These are phyloP conservation scores for Drosophila pseudotakahashii DNA, from an alignment of 2,888 invertebrate species.

Conservation along the genomic window DNA sequence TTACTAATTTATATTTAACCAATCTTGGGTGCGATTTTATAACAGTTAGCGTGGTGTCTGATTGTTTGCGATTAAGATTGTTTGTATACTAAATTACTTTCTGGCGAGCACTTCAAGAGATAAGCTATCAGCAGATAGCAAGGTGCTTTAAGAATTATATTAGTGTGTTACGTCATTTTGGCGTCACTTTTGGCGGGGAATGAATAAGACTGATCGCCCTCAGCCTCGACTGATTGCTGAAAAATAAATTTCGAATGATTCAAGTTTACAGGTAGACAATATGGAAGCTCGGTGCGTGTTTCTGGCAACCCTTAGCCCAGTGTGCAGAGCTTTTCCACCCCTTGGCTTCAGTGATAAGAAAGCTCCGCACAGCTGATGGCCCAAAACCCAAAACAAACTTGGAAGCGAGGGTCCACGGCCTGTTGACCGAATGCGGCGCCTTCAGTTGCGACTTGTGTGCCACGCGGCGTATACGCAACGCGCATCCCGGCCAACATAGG, in stretches of 20 bases:
- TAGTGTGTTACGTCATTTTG: background rate
- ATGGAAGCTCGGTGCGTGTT: background rate
- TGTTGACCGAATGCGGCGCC: constrained; percentile 50
- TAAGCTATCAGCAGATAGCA: constrained; percentile 7
- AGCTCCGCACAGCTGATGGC: constrained; percentile 67
- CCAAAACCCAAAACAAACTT: constrained; percentile 54
- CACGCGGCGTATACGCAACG: constrained; percentile 71
- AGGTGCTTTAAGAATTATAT: background rate
- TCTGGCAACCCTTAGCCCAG: constrained; percentile 25
- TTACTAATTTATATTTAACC: too few relatives aligned
- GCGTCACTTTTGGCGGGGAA: background rate
- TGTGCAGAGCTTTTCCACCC: constrained; percentile 63
- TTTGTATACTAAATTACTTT: background rate
- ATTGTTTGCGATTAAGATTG: background rate
- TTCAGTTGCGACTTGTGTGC: constrained; percentile 65
- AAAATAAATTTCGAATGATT: background rate
- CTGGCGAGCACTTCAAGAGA: background rate
- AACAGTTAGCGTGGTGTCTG: background rate
- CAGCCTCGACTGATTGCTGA: background rate
- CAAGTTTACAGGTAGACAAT: background rate
- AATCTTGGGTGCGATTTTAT: too few relatives aligned
- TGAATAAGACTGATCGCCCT: background rate
- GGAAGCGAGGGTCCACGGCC: constrained; percentile 50
- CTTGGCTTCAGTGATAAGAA: constrained; percentile 66
- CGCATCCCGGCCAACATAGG: background rate